Evolutionary conservation across 2,113 vertebrate species (phyloP).

Genomic region (Corvus moneduloides): DNA sequence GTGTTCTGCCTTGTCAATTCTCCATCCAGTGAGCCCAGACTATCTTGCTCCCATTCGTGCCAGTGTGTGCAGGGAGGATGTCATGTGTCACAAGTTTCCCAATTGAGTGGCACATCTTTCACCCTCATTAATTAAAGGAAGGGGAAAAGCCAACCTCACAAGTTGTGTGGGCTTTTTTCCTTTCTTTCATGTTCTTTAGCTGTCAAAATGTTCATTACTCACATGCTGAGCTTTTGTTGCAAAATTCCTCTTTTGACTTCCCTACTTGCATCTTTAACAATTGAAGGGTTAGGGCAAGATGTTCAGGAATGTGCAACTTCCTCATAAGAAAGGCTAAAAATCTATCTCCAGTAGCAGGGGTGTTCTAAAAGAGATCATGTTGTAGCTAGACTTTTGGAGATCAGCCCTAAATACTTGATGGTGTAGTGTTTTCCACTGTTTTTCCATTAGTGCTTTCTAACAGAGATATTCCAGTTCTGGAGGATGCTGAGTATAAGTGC

Average conservation of each 20-base stretch:
- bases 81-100: background rate
- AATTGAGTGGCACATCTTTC: background rate
- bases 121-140: background rate
- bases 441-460: background rate
- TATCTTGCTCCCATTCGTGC: background rate
- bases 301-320: background rate
- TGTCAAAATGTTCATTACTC: background rate
- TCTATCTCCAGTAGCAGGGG: background rate
- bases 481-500: background rate
- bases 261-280: background rate
- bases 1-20: background rate
- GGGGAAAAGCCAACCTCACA: background rate
- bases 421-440: background rate
- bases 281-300: background rate
- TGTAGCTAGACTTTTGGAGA: background rate
- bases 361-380: background rate
- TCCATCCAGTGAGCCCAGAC: background rate
- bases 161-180: background rate
- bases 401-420: background rate
- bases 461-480: background rate
- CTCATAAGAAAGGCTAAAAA: background rate
- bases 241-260: background rate
- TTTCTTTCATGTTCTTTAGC: background rate
- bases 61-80: background rate
- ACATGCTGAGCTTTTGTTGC: background rate